Evolutionary conservation across 2,888 invertebrate species (phyloP).

Genomic region (Limnephilus marmoratus): DNA sequence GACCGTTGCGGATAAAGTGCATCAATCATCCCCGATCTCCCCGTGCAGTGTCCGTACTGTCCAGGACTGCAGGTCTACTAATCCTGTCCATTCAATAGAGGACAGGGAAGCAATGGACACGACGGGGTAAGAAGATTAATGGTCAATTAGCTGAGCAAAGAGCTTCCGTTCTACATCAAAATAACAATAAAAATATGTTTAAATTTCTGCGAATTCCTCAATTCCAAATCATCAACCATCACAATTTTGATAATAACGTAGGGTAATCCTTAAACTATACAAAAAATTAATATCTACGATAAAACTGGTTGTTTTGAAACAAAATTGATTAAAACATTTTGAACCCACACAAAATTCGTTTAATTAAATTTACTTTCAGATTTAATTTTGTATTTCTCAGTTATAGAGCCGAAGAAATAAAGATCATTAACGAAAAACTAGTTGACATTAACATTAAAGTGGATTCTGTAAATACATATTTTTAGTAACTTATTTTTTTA

Average conservation of each 20-base stretch:
- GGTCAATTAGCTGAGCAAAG: slow-evolving; percentile 7
- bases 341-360: no score
- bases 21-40: slow-evolving; percentile 29
- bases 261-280: no score
- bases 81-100: slow-evolving; percentile 18
- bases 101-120: background rate
- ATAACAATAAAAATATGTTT: no score
- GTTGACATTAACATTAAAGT: background rate
- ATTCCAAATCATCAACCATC: background rate
- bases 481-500: background rate
- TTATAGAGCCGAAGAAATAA: no score
- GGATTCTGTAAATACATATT: background rate
- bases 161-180: background rate
- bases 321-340: no score
- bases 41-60: background rate
- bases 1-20: slow-evolving; percentile 29
- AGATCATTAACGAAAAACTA: background rate
- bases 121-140: background rate
- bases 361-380: no score
- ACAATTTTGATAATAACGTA: background rate
- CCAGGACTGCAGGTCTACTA: background rate
- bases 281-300: no score
- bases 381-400: no score
- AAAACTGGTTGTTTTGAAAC: no score
- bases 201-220: no score